Evolutionary conservation across 2,113 vertebrate genomes (phyloP).

Genomic region (Casuarius casuarius): DNA sequence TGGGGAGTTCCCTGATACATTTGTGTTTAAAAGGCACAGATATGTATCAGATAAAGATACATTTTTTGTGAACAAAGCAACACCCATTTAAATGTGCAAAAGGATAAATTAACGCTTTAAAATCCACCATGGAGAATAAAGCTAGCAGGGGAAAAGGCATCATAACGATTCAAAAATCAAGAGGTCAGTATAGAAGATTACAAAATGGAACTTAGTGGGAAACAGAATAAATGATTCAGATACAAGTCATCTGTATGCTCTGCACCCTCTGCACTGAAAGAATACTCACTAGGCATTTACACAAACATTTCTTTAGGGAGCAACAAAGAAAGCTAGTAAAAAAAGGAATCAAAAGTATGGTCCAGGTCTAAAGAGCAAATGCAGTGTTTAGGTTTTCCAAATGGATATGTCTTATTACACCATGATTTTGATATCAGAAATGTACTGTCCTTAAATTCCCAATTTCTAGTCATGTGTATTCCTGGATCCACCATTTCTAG

Average conservation of each 20-base stretch:
- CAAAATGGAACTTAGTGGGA: neutral
- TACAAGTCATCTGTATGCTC: neutral
- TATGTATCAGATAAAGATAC: too few relatives aligned
- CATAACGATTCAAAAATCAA: neutral
- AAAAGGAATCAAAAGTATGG: neutral
- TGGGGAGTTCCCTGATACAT: neutral
- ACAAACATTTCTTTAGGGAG: neutral
- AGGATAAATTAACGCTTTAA: neutral
- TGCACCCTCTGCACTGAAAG: neutral
- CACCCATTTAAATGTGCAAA: neutral
- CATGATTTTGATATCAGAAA: neutral
- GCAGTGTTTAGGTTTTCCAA: neutral
- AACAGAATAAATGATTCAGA: neutral
- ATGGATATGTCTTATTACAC: neutral
- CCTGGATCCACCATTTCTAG: neutral
- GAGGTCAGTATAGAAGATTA: rapidly evolving
- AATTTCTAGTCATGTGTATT: neutral
- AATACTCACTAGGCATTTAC: neutral
- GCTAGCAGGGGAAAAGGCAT: neutral
- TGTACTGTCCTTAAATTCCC: neutral
- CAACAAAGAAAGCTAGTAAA: neutral
- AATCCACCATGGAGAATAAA: neutral
- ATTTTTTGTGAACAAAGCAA: neutral
- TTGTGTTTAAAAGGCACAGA: neutral
- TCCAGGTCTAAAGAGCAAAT: neutral